Conservation (phyloP, 2,797 vertebrate genomes). For the Smutsia gigantea region DNA sequence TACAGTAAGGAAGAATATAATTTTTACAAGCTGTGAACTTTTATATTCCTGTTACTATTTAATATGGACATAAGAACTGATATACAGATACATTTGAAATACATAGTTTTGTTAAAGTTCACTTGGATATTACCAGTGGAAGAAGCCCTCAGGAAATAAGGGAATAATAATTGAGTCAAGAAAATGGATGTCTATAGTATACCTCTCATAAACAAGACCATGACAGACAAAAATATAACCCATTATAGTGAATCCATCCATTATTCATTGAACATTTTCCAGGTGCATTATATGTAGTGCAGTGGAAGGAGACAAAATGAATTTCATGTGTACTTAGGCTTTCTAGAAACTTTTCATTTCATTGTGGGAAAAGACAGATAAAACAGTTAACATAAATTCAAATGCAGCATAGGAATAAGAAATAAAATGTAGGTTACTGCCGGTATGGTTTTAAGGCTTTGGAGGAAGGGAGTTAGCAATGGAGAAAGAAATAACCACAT, state of each 20-base stretch:
- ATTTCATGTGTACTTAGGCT: background rate
- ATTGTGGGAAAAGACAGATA: conserved; percentile 20
- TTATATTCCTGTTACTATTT: conserved; percentile 47
- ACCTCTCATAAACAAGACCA: background rate
- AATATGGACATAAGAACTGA: conserved; percentile 55
- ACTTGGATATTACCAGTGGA: conserved; percentile 12
- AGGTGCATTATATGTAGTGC: background rate
- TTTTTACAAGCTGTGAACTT: conserved; percentile 46
- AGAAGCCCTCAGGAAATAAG: conserved; percentile 26
- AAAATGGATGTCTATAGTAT: background rate
- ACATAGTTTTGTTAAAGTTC: conserved; percentile 65
- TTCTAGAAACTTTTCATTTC: conserved; percentile 55
- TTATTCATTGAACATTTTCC: conserved; percentile 2
- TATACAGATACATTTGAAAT: conserved; percentile 53
- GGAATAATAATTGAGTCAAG: conserved; percentile 1
- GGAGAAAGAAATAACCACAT: background rate
- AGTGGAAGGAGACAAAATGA: conserved; percentile 33
- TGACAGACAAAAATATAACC: background rate
- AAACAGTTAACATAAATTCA: conserved; percentile 48
- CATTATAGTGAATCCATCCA: background rate
- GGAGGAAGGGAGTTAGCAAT: background rate
- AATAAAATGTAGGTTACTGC: background rate
- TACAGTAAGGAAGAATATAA: conserved; percentile 38
- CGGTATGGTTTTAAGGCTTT: background rate
- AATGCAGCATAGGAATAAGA: background rate